These are phyloP conservation scores for Acanthosepion lycidas DNA, from an alignment of 2,888 invertebrate genomes.

Conservation along the genomic window DNA sequence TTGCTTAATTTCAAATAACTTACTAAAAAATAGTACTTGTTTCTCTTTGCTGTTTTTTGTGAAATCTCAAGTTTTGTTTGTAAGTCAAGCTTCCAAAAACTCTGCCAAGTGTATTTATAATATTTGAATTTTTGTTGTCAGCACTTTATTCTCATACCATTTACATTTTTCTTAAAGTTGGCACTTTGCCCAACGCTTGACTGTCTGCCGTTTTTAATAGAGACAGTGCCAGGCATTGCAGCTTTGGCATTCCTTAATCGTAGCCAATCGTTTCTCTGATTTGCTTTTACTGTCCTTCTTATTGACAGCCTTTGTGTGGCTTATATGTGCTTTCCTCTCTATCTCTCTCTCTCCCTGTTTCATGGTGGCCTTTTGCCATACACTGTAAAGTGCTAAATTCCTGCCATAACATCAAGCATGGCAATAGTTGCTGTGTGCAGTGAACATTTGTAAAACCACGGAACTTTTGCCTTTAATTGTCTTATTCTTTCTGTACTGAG, in stretches of 20 bases:
- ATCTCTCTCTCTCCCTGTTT: background rate
- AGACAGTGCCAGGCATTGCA: background rate
- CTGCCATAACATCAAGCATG: background rate
- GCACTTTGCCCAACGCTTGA: no score
- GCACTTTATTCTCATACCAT: no score
- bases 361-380: background rate
- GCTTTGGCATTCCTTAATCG: background rate
- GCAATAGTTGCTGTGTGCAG: background rate
- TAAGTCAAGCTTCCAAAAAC: no score
- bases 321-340: slow-evolving; percentile 7
- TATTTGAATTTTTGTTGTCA: no score
- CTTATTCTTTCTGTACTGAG: background rate
- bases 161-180: no score
- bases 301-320: slow-evolving; percentile 11
- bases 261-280: background rate
- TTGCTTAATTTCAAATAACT: no score
- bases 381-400: background rate
- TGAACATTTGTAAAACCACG: background rate
- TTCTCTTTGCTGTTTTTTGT: no score
- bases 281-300: background rate
- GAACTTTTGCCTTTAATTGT: background rate
- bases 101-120: no score
- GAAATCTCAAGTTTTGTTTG: no score
- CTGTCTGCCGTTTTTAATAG: background rate
- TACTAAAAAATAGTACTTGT: no score